Percentiles rank a stretch among this genome's conserved stretches.
Conservation (phyloP, 2,888 invertebrate species). For the Urechis unicinctus region DNA sequence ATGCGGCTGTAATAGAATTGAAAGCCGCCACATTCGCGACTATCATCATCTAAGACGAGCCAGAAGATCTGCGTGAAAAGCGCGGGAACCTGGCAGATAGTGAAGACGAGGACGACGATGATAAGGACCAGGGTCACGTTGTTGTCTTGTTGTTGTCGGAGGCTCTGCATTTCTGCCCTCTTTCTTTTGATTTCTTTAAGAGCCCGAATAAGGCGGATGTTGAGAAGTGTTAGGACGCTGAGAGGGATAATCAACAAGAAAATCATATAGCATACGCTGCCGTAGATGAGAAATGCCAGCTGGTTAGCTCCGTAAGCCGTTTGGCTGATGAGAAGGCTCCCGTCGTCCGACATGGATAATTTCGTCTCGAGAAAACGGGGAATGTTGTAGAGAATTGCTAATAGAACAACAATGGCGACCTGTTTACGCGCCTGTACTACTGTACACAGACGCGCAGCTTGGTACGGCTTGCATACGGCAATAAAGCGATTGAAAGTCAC, state of each 20-base stretch:
- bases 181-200: constrained; percentile 18
- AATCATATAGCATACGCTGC: constrained; percentile 20
- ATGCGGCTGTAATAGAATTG: constrained; percentile 21
- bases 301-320: constrained; percentile 8
- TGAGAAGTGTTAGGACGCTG: constrained; percentile 18
- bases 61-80: constrained; percentile 23
- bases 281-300: constrained; percentile 10
- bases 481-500: constrained; percentile 21
- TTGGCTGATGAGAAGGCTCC: neutral
- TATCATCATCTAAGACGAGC: constrained; percentile 10
- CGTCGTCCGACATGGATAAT: neutral
- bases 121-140: constrained; percentile 26
- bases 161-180: constrained; percentile 16
- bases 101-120: constrained; percentile 25
- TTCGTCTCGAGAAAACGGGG: constrained; percentile 13
- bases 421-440: constrained; percentile 21
- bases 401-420: constrained; percentile 14
- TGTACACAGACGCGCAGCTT: constrained; percentile 20
- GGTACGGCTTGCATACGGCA: constrained; percentile 21
- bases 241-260: constrained; percentile 21
- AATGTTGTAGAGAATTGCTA: constrained; percentile 17
- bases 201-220: constrained; percentile 18
- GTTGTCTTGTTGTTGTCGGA: constrained; percentile 23
- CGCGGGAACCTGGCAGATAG: constrained; percentile 22
- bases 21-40: constrained; percentile 20